These are phyloP conservation scores for Gastrophryne carolinensis DNA, from an alignment of 2,797 vertebrate species.

Conservation along the genomic window DNA sequence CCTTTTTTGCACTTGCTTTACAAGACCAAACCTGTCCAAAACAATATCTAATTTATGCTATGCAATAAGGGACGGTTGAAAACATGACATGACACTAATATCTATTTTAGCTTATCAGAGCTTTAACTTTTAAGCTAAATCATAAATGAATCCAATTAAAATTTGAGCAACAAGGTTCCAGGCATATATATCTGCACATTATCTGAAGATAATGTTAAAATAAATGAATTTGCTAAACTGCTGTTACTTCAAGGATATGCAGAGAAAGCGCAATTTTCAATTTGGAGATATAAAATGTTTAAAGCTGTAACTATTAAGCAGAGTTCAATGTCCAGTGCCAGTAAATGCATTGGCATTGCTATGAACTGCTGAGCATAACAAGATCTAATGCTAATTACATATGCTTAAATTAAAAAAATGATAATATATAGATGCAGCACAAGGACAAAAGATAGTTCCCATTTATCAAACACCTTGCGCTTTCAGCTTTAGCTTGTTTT, in stretches of 20 bases:
- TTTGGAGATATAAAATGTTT: constrained; percentile 22
- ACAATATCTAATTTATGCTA: too few species aligned
- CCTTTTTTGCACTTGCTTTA: too few species aligned
- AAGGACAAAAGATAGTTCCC: neutral
- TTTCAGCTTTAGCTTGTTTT: too few species aligned
- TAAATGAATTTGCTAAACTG: constrained; percentile 36
- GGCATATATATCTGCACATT: constrained; percentile 19
- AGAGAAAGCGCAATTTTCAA: constrained; percentile 6
- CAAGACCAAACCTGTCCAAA: too few species aligned
- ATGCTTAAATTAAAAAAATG: constrained; percentile 12
- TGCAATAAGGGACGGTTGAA: too few species aligned
- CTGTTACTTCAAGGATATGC: constrained; percentile 12
- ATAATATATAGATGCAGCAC: neutral
- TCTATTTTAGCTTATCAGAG: constrained; percentile 2
- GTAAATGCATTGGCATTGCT: neutral
- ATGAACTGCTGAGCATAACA: constrained; percentile 20
- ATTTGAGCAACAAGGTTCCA: constrained; percentile 17
- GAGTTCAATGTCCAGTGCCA: constrained; percentile 18
- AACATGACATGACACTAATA: too few species aligned
- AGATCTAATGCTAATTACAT: constrained; percentile 15
- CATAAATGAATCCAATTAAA: constrained; percentile 28
- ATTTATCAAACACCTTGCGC: constrained; percentile 1
- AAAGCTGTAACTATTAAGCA: constrained; percentile 28
- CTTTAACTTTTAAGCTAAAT: neutral
- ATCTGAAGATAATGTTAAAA: constrained; percentile 20